Conservation (phyloP, 2,113 vertebrate genomes). For the Arothron firmamentum region DNA sequence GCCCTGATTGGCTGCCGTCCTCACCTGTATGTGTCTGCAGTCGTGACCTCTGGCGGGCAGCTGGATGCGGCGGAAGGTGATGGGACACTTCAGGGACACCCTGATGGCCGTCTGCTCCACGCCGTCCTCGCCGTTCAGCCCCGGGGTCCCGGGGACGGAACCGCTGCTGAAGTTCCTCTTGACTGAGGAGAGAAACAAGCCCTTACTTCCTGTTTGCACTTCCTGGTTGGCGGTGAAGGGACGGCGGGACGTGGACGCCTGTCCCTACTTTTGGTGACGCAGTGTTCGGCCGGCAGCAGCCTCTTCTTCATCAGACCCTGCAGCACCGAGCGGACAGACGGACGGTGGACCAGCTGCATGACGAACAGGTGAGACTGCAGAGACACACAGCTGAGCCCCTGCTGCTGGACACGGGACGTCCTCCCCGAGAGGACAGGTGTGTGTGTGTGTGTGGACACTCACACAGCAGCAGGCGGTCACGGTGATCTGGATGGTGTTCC, state of each 20-base stretch:
- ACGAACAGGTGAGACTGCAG: slow-evolving; percentile 91
- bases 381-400: background rate
- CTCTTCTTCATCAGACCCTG: slow-evolving; percentile 95
- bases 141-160: slow-evolving; percentile 84
- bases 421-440: background rate
- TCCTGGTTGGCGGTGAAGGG: no score
- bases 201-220: no score
- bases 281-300: slow-evolving; percentile 88
- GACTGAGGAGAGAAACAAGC: slow-evolving; percentile 56
- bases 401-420: background rate
- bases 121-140: slow-evolving; percentile 87
- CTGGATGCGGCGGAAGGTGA: slow-evolving; percentile 93
- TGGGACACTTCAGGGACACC: slow-evolving; percentile 91
- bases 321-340: slow-evolving; percentile 87
- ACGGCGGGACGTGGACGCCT: no score
- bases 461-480: slow-evolving; percentile 95
- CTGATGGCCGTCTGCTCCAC: slow-evolving; percentile 95
- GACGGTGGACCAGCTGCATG: slow-evolving; percentile 90
- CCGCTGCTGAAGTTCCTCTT: slow-evolving; percentile 94
- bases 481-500: slow-evolving; percentile 96
- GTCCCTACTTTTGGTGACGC: slow-evolving; percentile 95
- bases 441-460: slow-evolving; percentile 50
- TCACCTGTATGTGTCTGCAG: slow-evolving; percentile 77
- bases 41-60: slow-evolving; percentile 89
- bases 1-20: slow-evolving; percentile 10